Percentiles rank a stretch among this genome's conserved stretches.
phyloP scores from a whole-genome alignment of 2,888 invertebrate species.

The Acleris holmiana region DNA sequence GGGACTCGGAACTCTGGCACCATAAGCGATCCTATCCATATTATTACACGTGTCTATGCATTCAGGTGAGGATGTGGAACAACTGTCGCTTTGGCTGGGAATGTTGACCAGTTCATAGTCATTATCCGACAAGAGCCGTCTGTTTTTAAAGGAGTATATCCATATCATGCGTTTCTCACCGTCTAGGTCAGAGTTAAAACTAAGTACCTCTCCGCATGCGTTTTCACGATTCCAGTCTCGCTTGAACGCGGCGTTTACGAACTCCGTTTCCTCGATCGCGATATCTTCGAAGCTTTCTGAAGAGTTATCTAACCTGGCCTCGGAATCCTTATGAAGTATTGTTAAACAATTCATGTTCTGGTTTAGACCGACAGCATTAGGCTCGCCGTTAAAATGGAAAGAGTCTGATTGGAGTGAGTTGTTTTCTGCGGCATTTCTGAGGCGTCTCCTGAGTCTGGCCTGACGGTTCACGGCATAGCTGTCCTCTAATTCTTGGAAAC shows the following conservation, averaged over 20 bases:
- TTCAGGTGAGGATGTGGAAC: slow-evolving; percentile 51
- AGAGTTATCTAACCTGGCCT: slow-evolving; percentile 54
- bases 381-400: slow-evolving; percentile 13
- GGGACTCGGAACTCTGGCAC: slow-evolving; percentile 56
- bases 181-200: slow-evolving; percentile 48
- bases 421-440: slow-evolving; percentile 39
- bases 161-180: slow-evolving; percentile 60
- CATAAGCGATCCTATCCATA: slow-evolving; percentile 40
- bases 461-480: slow-evolving; percentile 49
- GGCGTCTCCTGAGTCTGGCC: slow-evolving; percentile 55
- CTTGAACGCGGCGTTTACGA: slow-evolving; percentile 37
- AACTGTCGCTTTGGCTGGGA: slow-evolving; percentile 48
- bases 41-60: slow-evolving; percentile 45
- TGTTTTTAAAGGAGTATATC: slow-evolving; percentile 73
- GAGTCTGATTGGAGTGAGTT: slow-evolving; percentile 36
- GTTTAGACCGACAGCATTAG: slow-evolving; percentile 41
- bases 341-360: slow-evolving; percentile 59
- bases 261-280: slow-evolving; percentile 45
- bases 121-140: slow-evolving; percentile 55
- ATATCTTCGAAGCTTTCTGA: slow-evolving; percentile 49
- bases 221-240: slow-evolving; percentile 39
- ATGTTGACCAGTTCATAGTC: slow-evolving; percentile 53
- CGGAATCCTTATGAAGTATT: slow-evolving; percentile 55
- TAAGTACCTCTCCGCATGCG: slow-evolving; percentile 47
- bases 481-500: slow-evolving; percentile 44